phyloP scores from a whole-genome alignment of 2,888 invertebrate genomes.

The Ernsta delagoae region DNA sequence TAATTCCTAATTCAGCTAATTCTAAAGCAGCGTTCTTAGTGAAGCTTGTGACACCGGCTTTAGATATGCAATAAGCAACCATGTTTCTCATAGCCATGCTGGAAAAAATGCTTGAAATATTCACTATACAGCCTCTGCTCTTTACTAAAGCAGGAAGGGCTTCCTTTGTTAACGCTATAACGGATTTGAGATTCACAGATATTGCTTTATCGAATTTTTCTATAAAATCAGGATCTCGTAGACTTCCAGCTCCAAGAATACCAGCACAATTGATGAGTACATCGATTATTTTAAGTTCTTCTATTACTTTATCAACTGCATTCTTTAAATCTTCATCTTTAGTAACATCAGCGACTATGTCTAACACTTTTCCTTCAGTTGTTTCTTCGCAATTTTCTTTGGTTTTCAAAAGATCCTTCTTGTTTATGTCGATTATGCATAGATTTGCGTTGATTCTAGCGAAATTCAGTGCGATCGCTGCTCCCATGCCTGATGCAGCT shows the following conservation, averaged over 20 bases:
- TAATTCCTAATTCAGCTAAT: slow-evolving; percentile 34
- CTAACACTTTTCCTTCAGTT: slow-evolving; percentile 28
- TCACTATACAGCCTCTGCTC: slow-evolving; percentile 45
- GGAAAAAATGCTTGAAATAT: slow-evolving; percentile 42
- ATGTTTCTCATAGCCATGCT: neutral
- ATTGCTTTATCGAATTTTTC: slow-evolving; percentile 38
- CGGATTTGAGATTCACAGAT: slow-evolving; percentile 37
- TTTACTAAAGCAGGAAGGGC: slow-evolving; percentile 39
- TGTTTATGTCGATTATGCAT: slow-evolving; percentile 86
- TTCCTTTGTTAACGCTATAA: slow-evolving; percentile 37
- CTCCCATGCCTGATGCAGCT: slow-evolving; percentile 86
- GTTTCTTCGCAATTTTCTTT: slow-evolving; percentile 50
- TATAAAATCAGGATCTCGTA: slow-evolving; percentile 29
- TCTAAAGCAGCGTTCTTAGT: slow-evolving; percentile 41
- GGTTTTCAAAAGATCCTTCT: slow-evolving; percentile 83
- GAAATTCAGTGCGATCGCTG: slow-evolving; percentile 84
- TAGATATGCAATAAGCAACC: slow-evolving; percentile 37
- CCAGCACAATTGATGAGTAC: slow-evolving; percentile 44
- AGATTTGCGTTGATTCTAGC: slow-evolving; percentile 83
- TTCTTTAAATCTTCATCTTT: slow-evolving; percentile 39
- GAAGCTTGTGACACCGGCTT: slow-evolving; percentile 42
- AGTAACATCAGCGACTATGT: slow-evolving; percentile 39
- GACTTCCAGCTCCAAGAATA: slow-evolving; percentile 2
- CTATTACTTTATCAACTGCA: slow-evolving; percentile 37
- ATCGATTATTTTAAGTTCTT: slow-evolving; percentile 39